These are phyloP conservation scores for Podarcis raffonei DNA, from an alignment of 2,113 vertebrate species.

Conservation along the genomic window DNA sequence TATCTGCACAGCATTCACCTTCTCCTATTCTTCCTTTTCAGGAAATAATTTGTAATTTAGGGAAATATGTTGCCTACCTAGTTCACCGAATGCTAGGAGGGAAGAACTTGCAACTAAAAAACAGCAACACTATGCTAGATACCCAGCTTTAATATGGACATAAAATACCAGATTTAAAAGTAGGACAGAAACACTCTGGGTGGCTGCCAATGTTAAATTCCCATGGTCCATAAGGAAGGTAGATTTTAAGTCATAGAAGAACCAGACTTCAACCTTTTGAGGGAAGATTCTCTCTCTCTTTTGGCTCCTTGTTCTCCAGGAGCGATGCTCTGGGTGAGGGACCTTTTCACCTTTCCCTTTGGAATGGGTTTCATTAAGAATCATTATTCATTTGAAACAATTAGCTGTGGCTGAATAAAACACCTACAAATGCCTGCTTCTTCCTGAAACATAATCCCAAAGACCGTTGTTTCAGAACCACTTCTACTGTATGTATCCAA, in stretches of 20 bases:
- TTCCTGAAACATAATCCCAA: slow-evolving; percentile 20
- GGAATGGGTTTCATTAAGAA: background rate
- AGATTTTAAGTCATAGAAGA: background rate
- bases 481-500: background rate
- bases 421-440: background rate
- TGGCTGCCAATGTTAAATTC: no score
- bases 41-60: slow-evolving; percentile 6
- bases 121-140: no score
- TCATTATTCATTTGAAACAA: slow-evolving; percentile 19
- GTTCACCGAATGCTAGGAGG: background rate
- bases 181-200: background rate
- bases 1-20: background rate
- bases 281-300: no score
- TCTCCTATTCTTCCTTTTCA: background rate
- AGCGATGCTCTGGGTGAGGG: background rate
- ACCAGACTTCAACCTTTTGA: background rate
- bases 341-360: background rate
- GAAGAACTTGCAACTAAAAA: background rate
- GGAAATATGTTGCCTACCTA: background rate
- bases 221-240: no score
- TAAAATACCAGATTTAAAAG: background rate
- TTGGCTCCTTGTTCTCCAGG: background rate
- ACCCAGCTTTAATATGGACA: background rate
- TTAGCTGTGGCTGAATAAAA: background rate
- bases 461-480: slow-evolving; percentile 23